These are phyloP conservation scores for Sinelater perroti DNA, from an alignment of 2,888 invertebrate species.

Conservation along the genomic window DNA sequence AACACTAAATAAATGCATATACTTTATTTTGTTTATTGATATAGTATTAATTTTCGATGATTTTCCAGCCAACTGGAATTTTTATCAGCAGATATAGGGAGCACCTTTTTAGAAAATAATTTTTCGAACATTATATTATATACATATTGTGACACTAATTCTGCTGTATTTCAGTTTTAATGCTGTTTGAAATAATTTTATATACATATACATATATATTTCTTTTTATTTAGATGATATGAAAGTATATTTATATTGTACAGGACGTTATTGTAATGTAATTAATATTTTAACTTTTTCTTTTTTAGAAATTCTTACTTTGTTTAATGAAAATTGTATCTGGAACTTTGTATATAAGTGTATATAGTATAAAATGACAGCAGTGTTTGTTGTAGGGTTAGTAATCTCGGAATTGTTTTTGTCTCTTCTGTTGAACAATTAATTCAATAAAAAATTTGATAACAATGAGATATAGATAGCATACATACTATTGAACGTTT, in stretches of 20 bases:
- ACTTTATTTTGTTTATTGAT: conserved; percentile 10
- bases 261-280: conserved; percentile 35
- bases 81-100: not conserved
- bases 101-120: conserved; percentile 10
- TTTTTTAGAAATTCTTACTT: conserved; percentile 34
- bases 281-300: conserved; percentile 33
- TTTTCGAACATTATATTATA: conserved; percentile 26
- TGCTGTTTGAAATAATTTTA: conserved; percentile 36
- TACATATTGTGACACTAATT: conserved; percentile 25
- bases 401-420: conserved; percentile 25
- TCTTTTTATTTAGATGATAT: conserved; percentile 42
- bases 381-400: conserved; percentile 19
- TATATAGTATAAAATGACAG: conserved; percentile 21
- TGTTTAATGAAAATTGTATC: conserved; percentile 33
- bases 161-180: conserved; percentile 29
- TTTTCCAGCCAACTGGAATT: conserved; percentile 11
- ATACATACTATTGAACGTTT: too few species aligned
- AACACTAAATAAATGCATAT: conserved; percentile 21
- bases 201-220: too few species aligned
- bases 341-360: conserved; percentile 33
- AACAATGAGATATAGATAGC: too few species aligned
- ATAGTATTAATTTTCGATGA: conserved; percentile 25
- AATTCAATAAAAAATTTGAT: not conserved
- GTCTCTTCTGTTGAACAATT: conserved; percentile 11
- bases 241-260: conserved; percentile 46